phyloP scores from a whole-genome alignment of 2,113 vertebrate genomes.

The Bos taurus region DNA sequence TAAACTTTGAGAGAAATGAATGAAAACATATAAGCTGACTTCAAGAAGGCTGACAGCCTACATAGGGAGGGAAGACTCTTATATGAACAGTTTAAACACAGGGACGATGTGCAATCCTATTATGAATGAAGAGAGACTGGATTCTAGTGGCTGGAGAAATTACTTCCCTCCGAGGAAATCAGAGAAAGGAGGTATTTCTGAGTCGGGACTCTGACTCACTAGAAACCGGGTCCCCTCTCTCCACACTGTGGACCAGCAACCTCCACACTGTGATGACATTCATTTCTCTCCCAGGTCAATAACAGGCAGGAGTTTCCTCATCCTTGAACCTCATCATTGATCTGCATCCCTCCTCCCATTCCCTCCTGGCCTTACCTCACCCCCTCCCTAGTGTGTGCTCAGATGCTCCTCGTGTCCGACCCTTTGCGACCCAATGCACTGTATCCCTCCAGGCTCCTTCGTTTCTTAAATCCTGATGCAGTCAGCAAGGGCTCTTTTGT shows the following conservation, averaged over 20 bases:
- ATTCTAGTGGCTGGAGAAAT: not conserved
- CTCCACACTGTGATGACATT: rapidly evolving
- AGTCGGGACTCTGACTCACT: not conserved
- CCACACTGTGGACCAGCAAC: not conserved
- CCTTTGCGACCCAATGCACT: not conserved
- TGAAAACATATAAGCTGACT: not conserved
- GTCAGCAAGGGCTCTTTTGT: not conserved
- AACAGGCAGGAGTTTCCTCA: not conserved
- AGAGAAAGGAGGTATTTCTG: not conserved
- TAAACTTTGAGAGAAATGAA: not conserved
- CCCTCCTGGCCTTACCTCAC: not conserved
- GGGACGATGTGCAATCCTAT: not conserved
- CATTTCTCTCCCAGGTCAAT: not conserved
- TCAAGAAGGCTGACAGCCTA: not conserved
- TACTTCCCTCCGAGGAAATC: not conserved
- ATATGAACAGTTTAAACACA: not conserved
- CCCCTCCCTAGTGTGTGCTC: not conserved
- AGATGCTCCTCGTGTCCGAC: not conserved
- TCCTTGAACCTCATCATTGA: not conserved
- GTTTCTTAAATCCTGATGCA: not conserved
- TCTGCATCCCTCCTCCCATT: too few species aligned
- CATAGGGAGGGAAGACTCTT: not conserved
- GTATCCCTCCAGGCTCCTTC: not conserved
- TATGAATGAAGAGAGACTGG: not conserved
- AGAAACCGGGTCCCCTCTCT: not conserved